phyloP scores from a whole-genome alignment of 1,140 invertebrate species.

The Chrysomallon squamiferum region DNA sequence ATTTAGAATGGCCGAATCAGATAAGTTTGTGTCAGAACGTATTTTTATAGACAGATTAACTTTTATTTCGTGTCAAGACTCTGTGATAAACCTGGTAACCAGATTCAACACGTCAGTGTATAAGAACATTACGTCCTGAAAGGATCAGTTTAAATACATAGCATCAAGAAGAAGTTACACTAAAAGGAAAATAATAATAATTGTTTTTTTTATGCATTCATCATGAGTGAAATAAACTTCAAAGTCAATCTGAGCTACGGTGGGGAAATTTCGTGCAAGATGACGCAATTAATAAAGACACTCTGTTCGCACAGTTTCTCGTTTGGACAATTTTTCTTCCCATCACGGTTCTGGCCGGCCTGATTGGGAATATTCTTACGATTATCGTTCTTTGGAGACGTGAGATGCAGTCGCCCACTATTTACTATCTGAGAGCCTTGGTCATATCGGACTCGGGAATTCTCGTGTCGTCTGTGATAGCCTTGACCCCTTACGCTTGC shows the following conservation, averaged over 20 bases:
- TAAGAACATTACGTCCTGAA: no score
- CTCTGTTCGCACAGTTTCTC: slow-evolving; percentile 42
- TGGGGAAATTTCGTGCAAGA: slow-evolving; percentile 31
- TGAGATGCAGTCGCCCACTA: slow-evolving; percentile 58
- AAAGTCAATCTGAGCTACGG: slow-evolving; percentile 51
- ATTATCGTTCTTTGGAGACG: slow-evolving; percentile 56
- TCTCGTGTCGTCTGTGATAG: slow-evolving; percentile 12
- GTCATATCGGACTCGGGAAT: slow-evolving; percentile 54
- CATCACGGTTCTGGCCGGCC: slow-evolving; percentile 40
- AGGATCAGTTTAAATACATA: no score
- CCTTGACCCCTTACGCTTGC: slow-evolving; percentile 17
- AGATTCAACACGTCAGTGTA: no score
- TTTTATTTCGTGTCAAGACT: no score
- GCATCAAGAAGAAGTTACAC: no score
- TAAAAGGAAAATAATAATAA: no score
- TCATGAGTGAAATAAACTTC: slow-evolving; percentile 39
- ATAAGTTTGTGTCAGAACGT: no score
- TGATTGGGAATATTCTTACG: slow-evolving; percentile 60
- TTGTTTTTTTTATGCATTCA: no score
- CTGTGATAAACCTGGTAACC: no score
- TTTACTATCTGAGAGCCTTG: slow-evolving; percentile 54
- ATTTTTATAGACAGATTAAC: no score
- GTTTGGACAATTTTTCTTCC: slow-evolving; percentile 53
- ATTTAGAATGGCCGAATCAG: no score
- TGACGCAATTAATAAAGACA: slow-evolving; percentile 20